Evolutionary conservation across 2,113 vertebrate genomes (phyloP), one percentile per base, ranked within the genome.

Genomic region (Calypte anna): DNA sequence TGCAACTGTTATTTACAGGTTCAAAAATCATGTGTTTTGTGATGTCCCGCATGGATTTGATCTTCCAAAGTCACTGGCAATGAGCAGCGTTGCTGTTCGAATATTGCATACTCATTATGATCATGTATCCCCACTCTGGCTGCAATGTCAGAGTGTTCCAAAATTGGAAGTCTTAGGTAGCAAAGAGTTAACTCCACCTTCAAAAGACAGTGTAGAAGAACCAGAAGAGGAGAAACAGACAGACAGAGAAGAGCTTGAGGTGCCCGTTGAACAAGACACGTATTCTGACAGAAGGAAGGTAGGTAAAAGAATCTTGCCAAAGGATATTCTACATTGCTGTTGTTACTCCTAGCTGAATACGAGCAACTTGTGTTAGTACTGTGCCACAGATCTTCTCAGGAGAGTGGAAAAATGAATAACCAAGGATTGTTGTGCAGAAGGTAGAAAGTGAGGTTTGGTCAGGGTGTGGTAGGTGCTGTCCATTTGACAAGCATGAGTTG

Each of bases 81-180:
- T 96, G 64, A 98, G 98, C 55, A 89, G 97, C 9, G 62, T 99
- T 1, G 98, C 98, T 0, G 43, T 99, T 6, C 97, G 98, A 7
- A 88, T 99, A 78, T 94, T 99, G 7, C 98, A 99, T 90, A 99
- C 98, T 5, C 86, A 4, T 28, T 99, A 99, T 1, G 99, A 99
- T 79, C 99, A 99, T 12, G 12, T 99, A 17, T 98, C 98, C 7
- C 98, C 98, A 1, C 94, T 95, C 13, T 91, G 61, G 92, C 33
- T 73, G 22, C 10, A n/a, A 75, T 46, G 61, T 51, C 62, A 76
- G 12, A 83, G 86, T 27, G 93, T 94, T 43, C 43, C 73, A 7
- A 82, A 74, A 14, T 8, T 88, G 46, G 93, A 90, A 28, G 10
- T 53, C 6, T n/a, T 66, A 12, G 72, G 19, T 2, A 23, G 2